Conservation (phyloP, 2,888 invertebrate species). For the Zygaena filipendulae region DNA sequence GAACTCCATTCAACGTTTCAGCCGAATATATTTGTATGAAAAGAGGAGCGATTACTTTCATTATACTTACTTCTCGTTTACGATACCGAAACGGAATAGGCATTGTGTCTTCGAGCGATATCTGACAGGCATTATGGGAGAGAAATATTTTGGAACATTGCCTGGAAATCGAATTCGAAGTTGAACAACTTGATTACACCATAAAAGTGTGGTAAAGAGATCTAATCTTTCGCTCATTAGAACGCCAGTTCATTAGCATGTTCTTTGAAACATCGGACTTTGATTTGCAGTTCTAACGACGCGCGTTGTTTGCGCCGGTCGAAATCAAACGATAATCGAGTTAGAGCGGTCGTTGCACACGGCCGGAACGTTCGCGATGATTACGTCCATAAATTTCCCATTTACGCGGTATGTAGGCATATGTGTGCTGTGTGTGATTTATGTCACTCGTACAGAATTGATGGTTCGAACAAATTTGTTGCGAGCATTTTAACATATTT, state of each 20-base stretch:
- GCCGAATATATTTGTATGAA: conserved; percentile 34
- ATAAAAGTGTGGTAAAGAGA: too few relatives aligned
- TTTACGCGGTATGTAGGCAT: conserved; percentile 27
- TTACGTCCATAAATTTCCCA: conserved; percentile 39
- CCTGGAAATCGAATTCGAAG: conserved; percentile 19
- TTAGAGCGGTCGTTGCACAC: conserved; percentile 23
- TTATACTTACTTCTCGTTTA: conserved; percentile 29
- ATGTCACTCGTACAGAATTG: conserved; percentile 26
- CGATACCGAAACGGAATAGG: conserved; percentile 23
- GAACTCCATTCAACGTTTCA: conserved; percentile 11
- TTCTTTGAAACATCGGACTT: too few relatives aligned
- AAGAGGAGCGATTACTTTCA: conserved; percentile 34
- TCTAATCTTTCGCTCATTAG: too few relatives aligned
- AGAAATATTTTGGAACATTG: conserved; percentile 10
- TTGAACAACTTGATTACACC: too few relatives aligned
- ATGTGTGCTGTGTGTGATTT: conserved; percentile 44
- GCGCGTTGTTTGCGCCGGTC: too few relatives aligned
- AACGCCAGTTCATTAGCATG: too few relatives aligned
- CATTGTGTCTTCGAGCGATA: conserved; percentile 20
- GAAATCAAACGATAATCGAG: too few relatives aligned
- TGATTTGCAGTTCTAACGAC: too few relatives aligned
- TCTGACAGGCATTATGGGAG: neutral
- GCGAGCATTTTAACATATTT: too few relatives aligned
- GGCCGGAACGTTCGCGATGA: conserved; percentile 38
- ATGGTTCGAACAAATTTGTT: conserved; percentile 27